phyloP scores from a whole-genome alignment of 2,797 vertebrate species.

The Bovichtus variegatus region DNA sequence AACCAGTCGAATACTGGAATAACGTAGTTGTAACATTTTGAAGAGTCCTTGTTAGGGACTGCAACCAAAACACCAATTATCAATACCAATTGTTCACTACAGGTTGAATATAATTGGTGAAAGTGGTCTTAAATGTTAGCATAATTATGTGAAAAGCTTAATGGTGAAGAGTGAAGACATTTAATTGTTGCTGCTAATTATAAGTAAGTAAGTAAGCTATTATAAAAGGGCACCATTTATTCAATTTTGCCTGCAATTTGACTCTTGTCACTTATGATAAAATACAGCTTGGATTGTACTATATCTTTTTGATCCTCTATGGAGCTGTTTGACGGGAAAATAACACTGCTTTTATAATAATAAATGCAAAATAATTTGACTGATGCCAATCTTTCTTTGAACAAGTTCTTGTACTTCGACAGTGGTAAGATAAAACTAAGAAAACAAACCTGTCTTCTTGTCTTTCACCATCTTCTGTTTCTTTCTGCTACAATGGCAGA shows the following conservation, averaged over 20 bases:
- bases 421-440: slow-evolving; percentile 14
- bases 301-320: not conserved
- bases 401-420: not conserved
- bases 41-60: not conserved
- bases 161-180: not conserved
- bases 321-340: not conserved
- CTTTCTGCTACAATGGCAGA: slow-evolving; percentile 18
- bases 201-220: not conserved
- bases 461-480: slow-evolving; percentile 20
- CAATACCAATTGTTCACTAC: not conserved
- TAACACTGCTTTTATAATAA: not conserved
- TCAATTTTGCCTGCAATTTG: slow-evolving; percentile 1
- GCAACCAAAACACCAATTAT: slow-evolving; percentile 10
- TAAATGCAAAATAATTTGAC: slow-evolving; percentile 20
- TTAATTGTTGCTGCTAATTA: slow-evolving; percentile 12
- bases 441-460: slow-evolving; percentile 8
- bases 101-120: not conserved
- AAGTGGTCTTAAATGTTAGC: not conserved
- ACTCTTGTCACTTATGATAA: slow-evolving; percentile 1
- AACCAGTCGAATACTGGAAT: not conserved
- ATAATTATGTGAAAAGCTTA: slow-evolving; percentile 13
- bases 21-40: not conserved
- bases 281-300: not conserved
- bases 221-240: slow-evolving; percentile 3
- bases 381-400: slow-evolving; percentile 9